Evolutionary conservation across 2,888 invertebrate species (phyloP).

Genomic region (Escarpia spicata): DNA sequence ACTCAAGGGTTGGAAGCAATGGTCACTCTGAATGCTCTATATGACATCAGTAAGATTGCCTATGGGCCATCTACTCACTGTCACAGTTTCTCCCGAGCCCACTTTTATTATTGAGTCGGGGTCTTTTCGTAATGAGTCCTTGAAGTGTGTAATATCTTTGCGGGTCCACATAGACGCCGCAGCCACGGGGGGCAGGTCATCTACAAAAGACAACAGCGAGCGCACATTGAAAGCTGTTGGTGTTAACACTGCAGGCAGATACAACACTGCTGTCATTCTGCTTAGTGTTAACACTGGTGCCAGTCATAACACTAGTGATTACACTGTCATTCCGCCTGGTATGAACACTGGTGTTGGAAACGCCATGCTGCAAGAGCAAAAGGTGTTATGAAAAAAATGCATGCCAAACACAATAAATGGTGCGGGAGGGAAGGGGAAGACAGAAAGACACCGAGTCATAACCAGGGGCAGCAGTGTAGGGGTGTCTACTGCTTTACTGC

Average conservation of each 20-base stretch:
- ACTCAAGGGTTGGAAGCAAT: neutral
- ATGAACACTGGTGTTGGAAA: neutral
- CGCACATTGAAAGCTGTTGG: conserved; percentile 7
- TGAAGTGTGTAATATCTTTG: conserved; percentile 87
- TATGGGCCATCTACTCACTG: conserved; percentile 71
- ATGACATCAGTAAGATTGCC: neutral
- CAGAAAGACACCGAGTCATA: neutral
- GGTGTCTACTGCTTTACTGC: neutral
- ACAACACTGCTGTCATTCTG: neutral
- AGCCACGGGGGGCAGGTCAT: conserved; percentile 44
- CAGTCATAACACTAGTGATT: neutral
- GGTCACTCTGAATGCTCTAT: neutral
- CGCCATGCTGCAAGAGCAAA: neutral
- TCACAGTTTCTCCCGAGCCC: conserved; percentile 97
- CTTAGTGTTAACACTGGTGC: conserved; percentile 10
- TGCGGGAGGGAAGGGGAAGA: neutral
- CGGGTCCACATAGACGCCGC: conserved; percentile 96
- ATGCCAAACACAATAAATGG: neutral
- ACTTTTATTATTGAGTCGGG: conserved; percentile 93
- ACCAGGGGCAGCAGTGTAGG: neutral
- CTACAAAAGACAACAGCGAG: conserved; percentile 10
- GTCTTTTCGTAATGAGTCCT: conserved; percentile 80
- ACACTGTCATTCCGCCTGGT: neutral
- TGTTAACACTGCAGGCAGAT: neutral
- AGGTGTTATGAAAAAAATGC: neutral